A percentile compares a stretch with the other conserved stretches of the same genome.
Conservation (phyloP, 2,888 invertebrate species). For the Eulithis prunata region DNA sequence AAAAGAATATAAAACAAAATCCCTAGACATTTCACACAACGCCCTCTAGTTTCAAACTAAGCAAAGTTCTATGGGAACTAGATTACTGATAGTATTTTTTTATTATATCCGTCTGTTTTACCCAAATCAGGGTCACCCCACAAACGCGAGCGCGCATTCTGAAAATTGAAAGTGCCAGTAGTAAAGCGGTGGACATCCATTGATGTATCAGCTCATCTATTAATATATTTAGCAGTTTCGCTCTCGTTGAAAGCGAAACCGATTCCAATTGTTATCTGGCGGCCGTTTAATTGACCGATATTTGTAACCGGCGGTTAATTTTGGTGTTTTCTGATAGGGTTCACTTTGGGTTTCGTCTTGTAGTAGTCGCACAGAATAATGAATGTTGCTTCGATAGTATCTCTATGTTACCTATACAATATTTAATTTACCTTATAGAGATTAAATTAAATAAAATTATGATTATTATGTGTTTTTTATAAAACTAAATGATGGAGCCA, state of each 20-base stretch:
- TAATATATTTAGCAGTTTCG: conserved; percentile 80
- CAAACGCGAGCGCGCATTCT: conserved; percentile 46
- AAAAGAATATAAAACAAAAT: too few relatives aligned
- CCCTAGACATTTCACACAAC: too few relatives aligned
- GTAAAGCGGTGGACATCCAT: conserved; percentile 71
- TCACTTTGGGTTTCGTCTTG: neutral
- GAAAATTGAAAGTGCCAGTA: conserved; percentile 77
- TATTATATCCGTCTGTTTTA: neutral
- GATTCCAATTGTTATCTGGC: conserved; percentile 79
- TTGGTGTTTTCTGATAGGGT: conserved; percentile 51
- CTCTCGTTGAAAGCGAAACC: conserved; percentile 76
- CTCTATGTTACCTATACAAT: too few relatives aligned
- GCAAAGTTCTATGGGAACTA: too few relatives aligned
- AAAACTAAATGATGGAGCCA: too few relatives aligned
- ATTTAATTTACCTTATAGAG: too few relatives aligned
- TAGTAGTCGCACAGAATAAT: too few relatives aligned
- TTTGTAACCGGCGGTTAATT: conserved; percentile 75
- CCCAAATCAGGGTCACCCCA: conserved; percentile 43
- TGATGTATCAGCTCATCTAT: conserved; percentile 77
- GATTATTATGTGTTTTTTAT: too few relatives aligned
- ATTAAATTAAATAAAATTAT: too few relatives aligned
- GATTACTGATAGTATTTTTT: too few relatives aligned
- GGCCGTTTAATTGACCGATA: conserved; percentile 79
- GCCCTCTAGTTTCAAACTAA: too few relatives aligned
- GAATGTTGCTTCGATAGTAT: too few relatives aligned